Percentiles rank a stretch among this genome's conserved stretches.
Conservation (phyloP, 1,140 invertebrate genomes). For the Patella vulgata region DNA sequence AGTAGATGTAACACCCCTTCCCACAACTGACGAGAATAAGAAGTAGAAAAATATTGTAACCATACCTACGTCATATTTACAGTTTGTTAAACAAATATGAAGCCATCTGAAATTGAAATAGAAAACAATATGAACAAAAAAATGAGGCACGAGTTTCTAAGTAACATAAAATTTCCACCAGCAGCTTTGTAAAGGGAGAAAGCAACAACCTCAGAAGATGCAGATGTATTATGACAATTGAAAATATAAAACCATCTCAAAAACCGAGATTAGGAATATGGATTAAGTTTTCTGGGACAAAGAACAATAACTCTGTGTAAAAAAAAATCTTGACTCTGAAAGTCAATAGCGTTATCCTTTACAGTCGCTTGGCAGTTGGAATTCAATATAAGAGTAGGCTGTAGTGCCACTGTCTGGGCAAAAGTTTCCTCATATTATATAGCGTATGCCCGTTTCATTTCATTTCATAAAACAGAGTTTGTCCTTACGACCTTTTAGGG, state of each 20-base stretch:
- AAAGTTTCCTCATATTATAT: no score
- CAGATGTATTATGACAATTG: neutral
- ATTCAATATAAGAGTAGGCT: no score
- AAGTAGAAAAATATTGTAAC: no score
- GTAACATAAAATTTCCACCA: neutral
- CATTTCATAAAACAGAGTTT: no score
- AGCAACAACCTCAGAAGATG: neutral
- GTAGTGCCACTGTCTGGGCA: no score
- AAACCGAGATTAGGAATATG: neutral
- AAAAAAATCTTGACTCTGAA: no score
- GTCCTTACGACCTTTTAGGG: no score
- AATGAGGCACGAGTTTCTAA: neutral
- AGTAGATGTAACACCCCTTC: constrained; percentile 1
- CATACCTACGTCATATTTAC: constrained; percentile 66
- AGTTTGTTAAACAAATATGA: constrained; percentile 60
- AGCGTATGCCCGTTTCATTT: no score
- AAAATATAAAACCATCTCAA: constrained; percentile 1
- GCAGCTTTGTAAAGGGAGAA: neutral
- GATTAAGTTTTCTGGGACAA: constrained; percentile 4
- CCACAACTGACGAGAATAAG: no score
- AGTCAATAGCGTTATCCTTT: no score
- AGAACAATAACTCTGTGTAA: no score
- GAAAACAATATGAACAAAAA: constrained; percentile 11
- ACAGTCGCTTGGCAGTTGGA: no score
- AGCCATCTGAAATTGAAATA: constrained; percentile 56